These are phyloP conservation scores for Hemaris fuciformis DNA, from an alignment of 2,888 invertebrate species.

Conservation along the genomic window DNA sequence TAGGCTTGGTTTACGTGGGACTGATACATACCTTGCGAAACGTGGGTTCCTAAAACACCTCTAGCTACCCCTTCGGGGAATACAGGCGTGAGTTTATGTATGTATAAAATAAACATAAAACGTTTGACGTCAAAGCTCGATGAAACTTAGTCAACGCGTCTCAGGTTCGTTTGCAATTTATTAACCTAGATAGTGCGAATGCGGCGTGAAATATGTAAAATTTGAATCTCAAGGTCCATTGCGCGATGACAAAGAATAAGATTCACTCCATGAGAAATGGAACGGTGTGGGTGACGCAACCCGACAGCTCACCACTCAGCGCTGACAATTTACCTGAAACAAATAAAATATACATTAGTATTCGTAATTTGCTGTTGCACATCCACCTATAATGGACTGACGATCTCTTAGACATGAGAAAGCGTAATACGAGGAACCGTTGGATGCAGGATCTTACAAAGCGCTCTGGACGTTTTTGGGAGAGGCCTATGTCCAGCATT, in stretches of 20 bases:
- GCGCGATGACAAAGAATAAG: constrained; percentile 10
- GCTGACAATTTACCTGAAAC: constrained; percentile 8
- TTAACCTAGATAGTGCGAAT: background rate
- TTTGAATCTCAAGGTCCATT: constrained; percentile 13
- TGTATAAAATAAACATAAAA: background rate
- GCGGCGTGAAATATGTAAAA: constrained; percentile 12
- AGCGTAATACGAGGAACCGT: too few relatives aligned
- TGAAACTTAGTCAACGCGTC: background rate
- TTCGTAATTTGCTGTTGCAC: background rate
- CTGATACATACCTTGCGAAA: too few relatives aligned
- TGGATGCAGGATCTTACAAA: too few relatives aligned
- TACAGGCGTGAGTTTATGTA: too few relatives aligned
- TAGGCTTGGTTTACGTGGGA: too few relatives aligned
- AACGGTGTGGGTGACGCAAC: constrained; percentile 6
- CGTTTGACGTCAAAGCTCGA: background rate
- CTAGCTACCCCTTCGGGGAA: too few relatives aligned
- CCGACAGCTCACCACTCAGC: background rate
- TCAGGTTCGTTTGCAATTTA: background rate
- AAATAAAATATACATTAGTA: background rate
- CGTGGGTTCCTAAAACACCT: too few relatives aligned
- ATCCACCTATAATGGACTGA: background rate
- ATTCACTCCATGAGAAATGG: constrained; percentile 12
- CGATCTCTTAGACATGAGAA: too few relatives aligned
- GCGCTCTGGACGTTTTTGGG: too few relatives aligned
- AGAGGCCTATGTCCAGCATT: too few relatives aligned